Base-by-base conservation (phyloP, 2,113 vertebrate genomes). In the Lampris incognitus region DNA sequence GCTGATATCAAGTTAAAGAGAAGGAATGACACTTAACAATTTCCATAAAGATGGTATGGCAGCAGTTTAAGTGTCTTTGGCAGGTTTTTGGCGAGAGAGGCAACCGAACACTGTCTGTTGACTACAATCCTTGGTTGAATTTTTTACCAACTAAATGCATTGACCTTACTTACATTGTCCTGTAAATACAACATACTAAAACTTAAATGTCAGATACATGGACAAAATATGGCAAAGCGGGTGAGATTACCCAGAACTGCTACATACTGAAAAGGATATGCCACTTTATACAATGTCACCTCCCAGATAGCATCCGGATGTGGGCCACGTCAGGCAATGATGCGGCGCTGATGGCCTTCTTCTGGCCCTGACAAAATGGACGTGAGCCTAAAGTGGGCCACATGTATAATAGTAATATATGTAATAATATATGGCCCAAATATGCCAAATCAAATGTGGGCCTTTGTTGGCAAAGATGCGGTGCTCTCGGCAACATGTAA, bases 191-290 rank as follows among this genome's bases (percentile, higher is more conserved):
- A 2, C 24, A 39, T 37, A 72, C 38, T 55, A n/a, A 9, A 56
- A 38, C 0, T 59, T 7, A 11, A 24, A 77, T 6, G 6, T 65
- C n/a, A 54, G 7, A 72, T 4, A 69, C 52, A 54, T 1, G 39
- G 1, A 74, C 72, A 71, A 73, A 58, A 69, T 50, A 59, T 44
- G 50, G 38, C 49, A 71, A 62, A 82, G 55, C 13, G 63, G 41
- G 38, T 39, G 6, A 44, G 71, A 42, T 61, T 2, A 54, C 61
- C 46, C 66, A 76, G 40, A 82, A 80, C 49, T 56, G 66, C n/a
- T 52, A 13, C 10, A 9, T 59, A 56, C 44, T 1, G 13, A 46
- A 48, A 69, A 71, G 1, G 10, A 51, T 37, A 6, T 66, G 78
- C 73, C 64, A 82, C 46, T 75, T 82, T 55, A 6, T 36, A 62